phyloP scores from a whole-genome alignment of 2,888 invertebrate genomes.

The Eilema griseolum region DNA sequence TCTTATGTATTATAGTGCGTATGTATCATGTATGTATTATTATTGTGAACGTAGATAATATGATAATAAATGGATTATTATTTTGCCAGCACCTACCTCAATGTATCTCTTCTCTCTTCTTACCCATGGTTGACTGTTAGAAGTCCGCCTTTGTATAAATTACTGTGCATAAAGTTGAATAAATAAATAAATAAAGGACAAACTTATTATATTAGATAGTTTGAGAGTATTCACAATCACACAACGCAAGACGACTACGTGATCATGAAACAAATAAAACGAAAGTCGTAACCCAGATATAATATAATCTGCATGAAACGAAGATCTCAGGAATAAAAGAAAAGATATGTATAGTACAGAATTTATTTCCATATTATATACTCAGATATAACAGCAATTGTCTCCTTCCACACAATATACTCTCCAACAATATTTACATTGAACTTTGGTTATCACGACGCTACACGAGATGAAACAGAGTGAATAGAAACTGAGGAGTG shows the following conservation, averaged over 20 bases:
- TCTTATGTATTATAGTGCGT: too few species aligned
- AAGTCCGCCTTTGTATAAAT: too few species aligned
- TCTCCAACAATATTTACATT: constrained; percentile 82
- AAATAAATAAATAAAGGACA: too few species aligned
- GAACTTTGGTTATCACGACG: constrained; percentile 58
- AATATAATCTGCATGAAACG: neutral
- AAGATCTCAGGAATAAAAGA: constrained; percentile 59
- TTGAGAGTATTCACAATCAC: neutral
- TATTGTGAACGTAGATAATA: too few species aligned
- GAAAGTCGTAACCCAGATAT: neutral
- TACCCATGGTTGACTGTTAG: too few species aligned
- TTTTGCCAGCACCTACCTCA: too few species aligned
- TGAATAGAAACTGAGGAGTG: neutral
- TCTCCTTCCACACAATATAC: constrained; percentile 63
- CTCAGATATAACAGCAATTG: constrained; percentile 80
- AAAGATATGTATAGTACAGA: constrained; percentile 74
- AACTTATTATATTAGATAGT: neutral
- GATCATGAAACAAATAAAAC: neutral
- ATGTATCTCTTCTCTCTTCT: too few species aligned
- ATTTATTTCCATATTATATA: constrained; percentile 83
- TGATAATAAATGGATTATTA: too few species aligned
- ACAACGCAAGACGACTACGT: neutral
- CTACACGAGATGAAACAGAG: constrained; percentile 8
- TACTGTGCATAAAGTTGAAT: too few species aligned
- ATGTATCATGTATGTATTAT: too few species aligned